Percentiles rank a stretch among this genome's conserved stretches.
These are phyloP conservation scores for Sus cebifrons DNA, from an alignment of 2,797 vertebrate genomes.

Conservation along the genomic window DNA sequence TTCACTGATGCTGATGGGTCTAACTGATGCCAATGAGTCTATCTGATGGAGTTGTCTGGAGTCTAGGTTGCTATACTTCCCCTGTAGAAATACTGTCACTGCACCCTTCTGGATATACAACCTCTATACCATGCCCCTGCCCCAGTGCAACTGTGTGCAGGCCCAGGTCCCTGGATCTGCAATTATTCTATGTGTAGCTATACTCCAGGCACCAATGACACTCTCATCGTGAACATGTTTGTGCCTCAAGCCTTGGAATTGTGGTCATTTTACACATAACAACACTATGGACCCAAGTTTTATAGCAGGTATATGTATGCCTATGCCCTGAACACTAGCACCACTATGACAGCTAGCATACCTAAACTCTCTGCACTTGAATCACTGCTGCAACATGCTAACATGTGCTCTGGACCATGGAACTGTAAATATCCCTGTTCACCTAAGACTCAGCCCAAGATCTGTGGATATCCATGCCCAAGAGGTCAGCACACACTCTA, in stretches of 20 bases:
- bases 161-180: background rate
- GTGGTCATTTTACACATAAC: background rate
- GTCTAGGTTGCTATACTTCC: background rate
- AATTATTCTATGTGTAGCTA: background rate
- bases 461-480: background rate
- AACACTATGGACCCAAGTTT: background rate
- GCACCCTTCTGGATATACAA: background rate
- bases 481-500: background rate
- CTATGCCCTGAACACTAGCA: background rate
- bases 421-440: background rate
- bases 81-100: no score
- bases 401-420: background rate
- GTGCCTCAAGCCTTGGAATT: background rate
- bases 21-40: no score
- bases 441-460: background rate
- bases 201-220: background rate
- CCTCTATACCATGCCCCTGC: background rate
- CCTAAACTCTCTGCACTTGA: background rate
- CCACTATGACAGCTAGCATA: background rate
- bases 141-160: background rate
- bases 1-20: background rate
- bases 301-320: background rate
- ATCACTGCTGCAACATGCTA: background rate
- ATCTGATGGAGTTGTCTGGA: background rate
- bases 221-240: background rate